Base-by-base conservation (phyloP, 2,888 invertebrate species). In the Dromius quadrimaculatus region DNA sequence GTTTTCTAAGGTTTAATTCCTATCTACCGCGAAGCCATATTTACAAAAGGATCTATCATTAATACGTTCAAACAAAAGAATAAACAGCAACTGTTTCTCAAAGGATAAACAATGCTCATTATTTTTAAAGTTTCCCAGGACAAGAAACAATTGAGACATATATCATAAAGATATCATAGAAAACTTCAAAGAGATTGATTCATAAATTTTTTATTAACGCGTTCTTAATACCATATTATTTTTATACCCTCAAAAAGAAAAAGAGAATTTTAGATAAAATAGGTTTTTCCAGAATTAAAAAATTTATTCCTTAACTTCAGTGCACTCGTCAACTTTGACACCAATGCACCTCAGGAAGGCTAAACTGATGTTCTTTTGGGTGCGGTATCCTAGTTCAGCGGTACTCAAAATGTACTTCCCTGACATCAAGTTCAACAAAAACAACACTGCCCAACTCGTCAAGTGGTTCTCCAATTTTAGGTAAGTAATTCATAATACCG, bases 381-480 rank as follows among this genome's bases (percentile, higher is more conserved):
- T 97, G 79, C 90, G 99, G 79, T 99, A 99, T 85, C 99, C 99
- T 73, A 97, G 96, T 84, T 98, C 98, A 73, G 94, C 97, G 80
- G 95, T 98, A 77, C 92, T 99, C 84, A 99, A 99, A 88, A 96
- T 97, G 92, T 99, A 97, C 90, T 99, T 99, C 89, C 98, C 98
- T 41, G 99, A 99, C 87, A 98, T 99, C 87, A 97, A 97, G 84
- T 99, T 99, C 90, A 99, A 99, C 90, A 99, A 99, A 87, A 98
- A 98, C 88, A 99, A 99, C 87, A 99, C 99, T 76, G 99, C 99
- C 81, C 99, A 99, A 87, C 92, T 99, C 83, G 99, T 99, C 88
- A 99, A 99, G 86, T 99, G 99, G 99, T 99, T 99, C 92, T 98
- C 98, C 82, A 99, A 99, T 85, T 99, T 99, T 88, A 92, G 99